Conservation (phyloP, 2,113 vertebrate species). For the Myanophis thanlyinensis region DNA sequence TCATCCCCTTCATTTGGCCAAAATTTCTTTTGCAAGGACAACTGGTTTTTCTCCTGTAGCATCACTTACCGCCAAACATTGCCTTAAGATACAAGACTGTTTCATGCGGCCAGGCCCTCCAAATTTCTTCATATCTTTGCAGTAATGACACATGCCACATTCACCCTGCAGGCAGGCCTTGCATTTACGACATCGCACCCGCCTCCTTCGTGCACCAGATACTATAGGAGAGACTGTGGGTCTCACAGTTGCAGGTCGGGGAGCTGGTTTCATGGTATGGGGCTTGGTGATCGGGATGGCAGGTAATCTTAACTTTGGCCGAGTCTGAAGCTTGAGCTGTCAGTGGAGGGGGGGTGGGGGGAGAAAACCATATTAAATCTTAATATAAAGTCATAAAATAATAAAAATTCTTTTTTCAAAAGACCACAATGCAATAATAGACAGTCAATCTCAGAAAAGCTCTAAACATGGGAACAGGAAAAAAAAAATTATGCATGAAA, state of each 20-base stretch:
- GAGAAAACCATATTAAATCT: neutral
- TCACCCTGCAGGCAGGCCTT: slow-evolving; percentile 88
- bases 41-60: neutral
- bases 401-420: rapidly evolving
- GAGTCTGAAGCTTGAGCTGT: slow-evolving; percentile 75
- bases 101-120: slow-evolving; percentile 93
- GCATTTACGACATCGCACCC: slow-evolving; percentile 92
- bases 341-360: too few relatives aligned
- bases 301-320: slow-evolving; percentile 76
- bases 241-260: slow-evolving; percentile 78
- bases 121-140: slow-evolving; percentile 95
- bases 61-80: slow-evolving; percentile 83
- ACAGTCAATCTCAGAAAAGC: neutral
- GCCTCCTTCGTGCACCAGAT: slow-evolving; percentile 82
- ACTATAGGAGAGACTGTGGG: slow-evolving; percentile 78
- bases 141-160: slow-evolving; percentile 91
- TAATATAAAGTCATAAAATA: rapidly evolving
- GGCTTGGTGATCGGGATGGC: slow-evolving; percentile 81
- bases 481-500: neutral
- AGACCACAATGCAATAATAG: neutral
- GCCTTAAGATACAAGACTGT: slow-evolving; percentile 88
- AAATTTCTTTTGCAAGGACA: neutral
- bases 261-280: slow-evolving; percentile 80
- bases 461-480: neutral
- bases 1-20: neutral